A percentile compares a stretch with the other conserved stretches of the same genome.
These are phyloP conservation scores for Eretmochelys imbricata DNA, from an alignment of 2,113 vertebrate species.

Conservation along the genomic window DNA sequence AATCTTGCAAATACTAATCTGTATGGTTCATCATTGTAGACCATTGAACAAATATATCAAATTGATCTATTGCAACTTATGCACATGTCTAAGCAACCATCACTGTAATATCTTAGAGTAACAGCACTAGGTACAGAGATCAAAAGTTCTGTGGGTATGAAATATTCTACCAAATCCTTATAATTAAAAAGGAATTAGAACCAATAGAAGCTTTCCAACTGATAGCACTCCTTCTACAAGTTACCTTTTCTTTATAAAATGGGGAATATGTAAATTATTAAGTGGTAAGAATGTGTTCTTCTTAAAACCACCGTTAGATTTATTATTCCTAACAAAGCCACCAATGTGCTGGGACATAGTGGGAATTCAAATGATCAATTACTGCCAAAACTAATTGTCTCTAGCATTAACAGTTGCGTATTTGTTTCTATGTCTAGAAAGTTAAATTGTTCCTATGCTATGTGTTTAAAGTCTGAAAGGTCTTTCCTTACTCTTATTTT, in stretches of 20 bases:
- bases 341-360: neutral
- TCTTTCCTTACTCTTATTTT: neutral
- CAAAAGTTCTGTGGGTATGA: no score
- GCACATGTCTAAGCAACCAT: no score
- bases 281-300: neutral
- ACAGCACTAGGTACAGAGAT: no score
- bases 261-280: neutral
- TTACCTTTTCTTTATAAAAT: neutral
- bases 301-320: accelerated
- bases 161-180: no score
- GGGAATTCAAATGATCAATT: neutral
- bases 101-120: no score
- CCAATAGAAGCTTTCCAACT: neutral
- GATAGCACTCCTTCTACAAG: neutral
- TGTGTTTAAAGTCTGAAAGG: neutral
- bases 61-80: no score
- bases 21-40: no score
- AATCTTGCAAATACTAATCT: no score
- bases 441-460: neutral
- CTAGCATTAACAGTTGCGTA: neutral
- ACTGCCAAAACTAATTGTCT: neutral
- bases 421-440: neutral
- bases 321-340: neutral
- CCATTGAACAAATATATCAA: no score
- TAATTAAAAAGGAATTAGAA: neutral